Conservation (phyloP, 2,797 vertebrate genomes). For the Rhincodon typus region DNA sequence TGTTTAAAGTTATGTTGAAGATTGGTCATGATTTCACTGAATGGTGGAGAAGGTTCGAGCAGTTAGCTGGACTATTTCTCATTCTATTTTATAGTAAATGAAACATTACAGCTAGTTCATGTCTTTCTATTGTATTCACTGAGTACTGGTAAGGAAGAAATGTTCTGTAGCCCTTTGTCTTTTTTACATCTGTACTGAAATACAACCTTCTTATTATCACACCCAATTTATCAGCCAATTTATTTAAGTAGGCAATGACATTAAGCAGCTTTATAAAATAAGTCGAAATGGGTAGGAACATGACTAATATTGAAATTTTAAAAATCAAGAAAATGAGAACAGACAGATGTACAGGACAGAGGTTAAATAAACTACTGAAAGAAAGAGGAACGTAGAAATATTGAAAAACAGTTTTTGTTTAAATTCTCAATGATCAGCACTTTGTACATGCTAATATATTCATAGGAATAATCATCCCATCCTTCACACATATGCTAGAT, state of each 20-base stretch:
- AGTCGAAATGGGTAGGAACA: slow-evolving; percentile 6
- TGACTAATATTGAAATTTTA: slow-evolving; percentile 19
- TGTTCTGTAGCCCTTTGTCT: background rate
- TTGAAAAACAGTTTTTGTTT: background rate
- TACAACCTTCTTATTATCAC: slow-evolving; percentile 22
- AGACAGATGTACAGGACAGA: background rate
- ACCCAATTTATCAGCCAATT: slow-evolving; percentile 32
- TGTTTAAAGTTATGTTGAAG: background rate
- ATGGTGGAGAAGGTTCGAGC: background rate
- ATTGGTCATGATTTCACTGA: background rate
- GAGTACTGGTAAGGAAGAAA: background rate
- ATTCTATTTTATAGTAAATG: background rate
- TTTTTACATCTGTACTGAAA: background rate
- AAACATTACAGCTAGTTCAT: background rate
- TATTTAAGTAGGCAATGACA: slow-evolving; percentile 12
- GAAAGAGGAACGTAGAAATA: background rate
- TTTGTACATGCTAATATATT: background rate
- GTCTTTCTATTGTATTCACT: background rate
- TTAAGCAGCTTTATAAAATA: slow-evolving; percentile 25
- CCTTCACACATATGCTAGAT: background rate
- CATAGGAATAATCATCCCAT: slow-evolving; percentile 20
- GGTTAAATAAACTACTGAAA: slow-evolving; percentile 24
- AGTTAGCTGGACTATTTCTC: background rate
- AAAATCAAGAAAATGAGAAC: slow-evolving; percentile 20
- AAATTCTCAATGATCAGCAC: background rate